phyloP scores from a whole-genome alignment of 2,797 vertebrate species.

The Diplodus sargus region DNA sequence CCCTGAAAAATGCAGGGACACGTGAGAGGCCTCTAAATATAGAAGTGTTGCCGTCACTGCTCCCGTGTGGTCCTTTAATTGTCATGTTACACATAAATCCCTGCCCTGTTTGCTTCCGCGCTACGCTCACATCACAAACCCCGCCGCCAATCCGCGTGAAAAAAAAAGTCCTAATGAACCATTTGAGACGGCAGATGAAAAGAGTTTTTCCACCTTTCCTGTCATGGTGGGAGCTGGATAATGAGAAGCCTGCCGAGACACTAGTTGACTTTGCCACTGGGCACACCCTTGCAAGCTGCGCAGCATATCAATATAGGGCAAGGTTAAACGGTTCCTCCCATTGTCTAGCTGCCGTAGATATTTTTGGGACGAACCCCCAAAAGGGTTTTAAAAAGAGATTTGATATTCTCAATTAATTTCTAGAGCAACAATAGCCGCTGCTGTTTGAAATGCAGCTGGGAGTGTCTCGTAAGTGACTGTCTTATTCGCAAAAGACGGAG shows the following conservation, averaged over 20 bases:
- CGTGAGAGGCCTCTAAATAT: slow-evolving; percentile 85
- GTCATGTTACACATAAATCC: slow-evolving; percentile 67
- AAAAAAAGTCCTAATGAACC: slow-evolving; percentile 59
- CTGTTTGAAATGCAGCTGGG: slow-evolving; percentile 40
- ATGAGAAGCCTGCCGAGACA: slow-evolving; percentile 79
- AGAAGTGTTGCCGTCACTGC: slow-evolving; percentile 70
- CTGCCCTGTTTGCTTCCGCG: slow-evolving; percentile 48
- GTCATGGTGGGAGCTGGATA: slow-evolving; percentile 71
- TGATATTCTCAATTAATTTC: slow-evolving; percentile 64
- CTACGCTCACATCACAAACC: slow-evolving; percentile 51
- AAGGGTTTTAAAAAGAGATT: slow-evolving; percentile 55
- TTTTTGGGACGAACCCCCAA: slow-evolving; percentile 70
- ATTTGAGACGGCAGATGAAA: slow-evolving; percentile 70
- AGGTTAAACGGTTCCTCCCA: slow-evolving; percentile 80
- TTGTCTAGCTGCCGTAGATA: slow-evolving; percentile 71
- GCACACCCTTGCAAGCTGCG: slow-evolving; percentile 67
- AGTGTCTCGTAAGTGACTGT: slow-evolving; percentile 22
- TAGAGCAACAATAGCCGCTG: slow-evolving; percentile 38
- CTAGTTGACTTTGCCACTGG: slow-evolving; percentile 82
- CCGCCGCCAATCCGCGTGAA: slow-evolving; percentile 41
- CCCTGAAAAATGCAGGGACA: slow-evolving; percentile 85
- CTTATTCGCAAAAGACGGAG: slow-evolving; percentile 21
- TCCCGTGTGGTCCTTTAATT: slow-evolving; percentile 78
- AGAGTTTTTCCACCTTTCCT: slow-evolving; percentile 74
- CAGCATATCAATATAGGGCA: slow-evolving; percentile 80